A percentile compares a stretch with the other conserved stretches of the same genome.
These are phyloP conservation scores for Scytalopus superciliaris DNA, from an alignment of 2,113 vertebrate genomes.

Conservation along the genomic window DNA sequence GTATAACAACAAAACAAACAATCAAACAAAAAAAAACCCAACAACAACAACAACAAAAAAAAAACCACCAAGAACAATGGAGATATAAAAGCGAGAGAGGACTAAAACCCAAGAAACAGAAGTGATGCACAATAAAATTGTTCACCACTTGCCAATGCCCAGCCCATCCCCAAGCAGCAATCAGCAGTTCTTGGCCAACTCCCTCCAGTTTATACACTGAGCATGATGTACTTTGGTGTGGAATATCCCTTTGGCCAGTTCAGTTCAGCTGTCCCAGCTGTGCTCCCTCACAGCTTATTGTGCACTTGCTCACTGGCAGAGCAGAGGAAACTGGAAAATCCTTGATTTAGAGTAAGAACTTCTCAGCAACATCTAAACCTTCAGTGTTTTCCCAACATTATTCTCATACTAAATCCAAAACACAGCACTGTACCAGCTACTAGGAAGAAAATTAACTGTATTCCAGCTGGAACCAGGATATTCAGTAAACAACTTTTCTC, in stretches of 20 bases:
- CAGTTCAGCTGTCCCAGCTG: background rate
- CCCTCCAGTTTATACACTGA: background rate
- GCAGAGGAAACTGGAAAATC: background rate
- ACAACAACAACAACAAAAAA: background rate
- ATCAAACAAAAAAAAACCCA: too few species aligned
- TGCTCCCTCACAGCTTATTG: background rate
- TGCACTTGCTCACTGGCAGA: background rate
- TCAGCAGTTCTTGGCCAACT: background rate
- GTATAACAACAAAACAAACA: background rate
- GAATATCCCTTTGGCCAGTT: background rate
- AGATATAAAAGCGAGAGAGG: background rate
- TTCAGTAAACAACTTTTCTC: background rate
- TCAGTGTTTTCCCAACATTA: background rate
- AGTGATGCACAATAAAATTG: background rate
- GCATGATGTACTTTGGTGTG: background rate
- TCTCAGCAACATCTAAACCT: background rate
- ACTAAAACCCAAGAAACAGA: background rate
- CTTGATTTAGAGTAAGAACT: background rate
- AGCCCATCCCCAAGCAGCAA: background rate
- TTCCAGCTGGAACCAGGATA: background rate
- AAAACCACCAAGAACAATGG: rapidly evolving
- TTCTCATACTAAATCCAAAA: background rate
- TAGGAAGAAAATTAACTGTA: background rate
- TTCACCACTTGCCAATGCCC: background rate
- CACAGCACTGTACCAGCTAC: background rate